These are phyloP conservation scores for Nesometra sesokonis DNA, from an alignment of 35 echinoderm and acorn worm genomes.

Conservation along the genomic window DNA sequence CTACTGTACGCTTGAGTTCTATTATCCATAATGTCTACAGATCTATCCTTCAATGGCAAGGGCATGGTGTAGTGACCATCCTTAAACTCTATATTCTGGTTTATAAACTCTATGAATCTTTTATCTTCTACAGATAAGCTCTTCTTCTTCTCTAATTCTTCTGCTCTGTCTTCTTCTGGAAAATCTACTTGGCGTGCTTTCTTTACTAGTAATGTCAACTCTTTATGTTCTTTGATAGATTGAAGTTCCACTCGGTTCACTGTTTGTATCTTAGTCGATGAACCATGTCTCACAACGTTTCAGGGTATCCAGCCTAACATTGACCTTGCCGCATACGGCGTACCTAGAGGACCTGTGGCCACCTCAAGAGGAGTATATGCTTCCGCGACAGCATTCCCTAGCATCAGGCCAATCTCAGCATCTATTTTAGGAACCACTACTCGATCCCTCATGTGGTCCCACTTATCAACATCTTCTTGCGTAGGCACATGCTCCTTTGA, in stretches of 20 bases:
- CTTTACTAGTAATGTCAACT: slow-evolving; percentile 1
- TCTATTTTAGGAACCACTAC: slow-evolving; percentile 18
- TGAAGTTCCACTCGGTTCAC: neutral
- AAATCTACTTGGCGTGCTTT: slow-evolving; percentile 10
- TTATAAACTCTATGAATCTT: neutral
- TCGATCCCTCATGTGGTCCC: slow-evolving; percentile 7
- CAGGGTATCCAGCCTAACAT: slow-evolving; percentile 10
- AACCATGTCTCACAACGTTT: neutral
- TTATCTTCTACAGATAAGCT: slow-evolving; percentile 19
- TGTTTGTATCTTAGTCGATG: neutral
- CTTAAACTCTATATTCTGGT: neutral
- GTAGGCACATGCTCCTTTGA: slow-evolving; percentile 1
- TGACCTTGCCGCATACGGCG: slow-evolving; percentile 7
- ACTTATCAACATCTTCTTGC: slow-evolving; percentile 23
- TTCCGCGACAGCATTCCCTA: slow-evolving; percentile 30
- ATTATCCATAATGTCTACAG: slow-evolving; percentile 9
- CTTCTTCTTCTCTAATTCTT: neutral
- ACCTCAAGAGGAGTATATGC: slow-evolving; percentile 26
- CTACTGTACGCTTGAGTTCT: neutral
- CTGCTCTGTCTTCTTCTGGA: slow-evolving; percentile 9
- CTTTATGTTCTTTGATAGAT: slow-evolving; percentile 11
- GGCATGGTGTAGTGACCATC: slow-evolving; percentile 18
- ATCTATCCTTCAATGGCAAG: slow-evolving; percentile 10
- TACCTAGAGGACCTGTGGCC: neutral
- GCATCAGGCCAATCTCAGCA: slow-evolving; percentile 26